Base-by-base conservation (phyloP, 2,888 invertebrate genomes). In the Malacosoma neustria region DNA sequence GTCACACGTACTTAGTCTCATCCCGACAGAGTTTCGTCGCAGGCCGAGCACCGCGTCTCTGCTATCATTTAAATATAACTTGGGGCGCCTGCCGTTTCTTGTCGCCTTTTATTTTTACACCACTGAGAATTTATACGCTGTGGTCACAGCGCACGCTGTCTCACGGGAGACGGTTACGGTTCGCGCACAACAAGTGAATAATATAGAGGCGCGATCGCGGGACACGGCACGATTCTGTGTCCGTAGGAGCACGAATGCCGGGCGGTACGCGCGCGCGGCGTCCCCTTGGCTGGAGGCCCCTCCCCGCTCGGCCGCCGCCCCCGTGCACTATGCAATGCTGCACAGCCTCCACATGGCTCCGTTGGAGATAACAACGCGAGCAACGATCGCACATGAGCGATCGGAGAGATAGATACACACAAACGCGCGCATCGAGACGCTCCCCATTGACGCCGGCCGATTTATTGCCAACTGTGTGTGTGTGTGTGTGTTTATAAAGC, bases 1-100 rank as follows among this genome's bases (percentile, higher is more conserved):
- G 61, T 61, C 51, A 48, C 69, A 80, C 86, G 74, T 84, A 85
- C 85, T 81, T 73, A 77, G 68, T 72, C 74, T 79, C 85, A 85
- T 85, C 77, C 49, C 59, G 72, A 64, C 72, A 72, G 66, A 63
- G 76, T 63, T 64, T 68, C 61, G 73, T 66, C 67, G 66, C 66
- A 69, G 64, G 65, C 70, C 66, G 67, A 72, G 74, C 69, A 61
- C 68, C 61, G 59, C 59, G 67, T 74, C 62, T 58, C 69, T 62
- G 79, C 75, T 82, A 80, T 80, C 84, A 85, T 84, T 84, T 84
- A 85, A 79, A 81, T 82, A 77, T 85, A 84, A 79, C 82, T 75
- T 69, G 72, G 69, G 63, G 72, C 62, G 67, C 68, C 22, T 67
- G 71, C 66, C 63, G 82, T 81, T 76, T 80, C 77, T 77, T 77